Conservation (phyloP, 1,140 invertebrate genomes). For the Atta cephalotes region DNA sequence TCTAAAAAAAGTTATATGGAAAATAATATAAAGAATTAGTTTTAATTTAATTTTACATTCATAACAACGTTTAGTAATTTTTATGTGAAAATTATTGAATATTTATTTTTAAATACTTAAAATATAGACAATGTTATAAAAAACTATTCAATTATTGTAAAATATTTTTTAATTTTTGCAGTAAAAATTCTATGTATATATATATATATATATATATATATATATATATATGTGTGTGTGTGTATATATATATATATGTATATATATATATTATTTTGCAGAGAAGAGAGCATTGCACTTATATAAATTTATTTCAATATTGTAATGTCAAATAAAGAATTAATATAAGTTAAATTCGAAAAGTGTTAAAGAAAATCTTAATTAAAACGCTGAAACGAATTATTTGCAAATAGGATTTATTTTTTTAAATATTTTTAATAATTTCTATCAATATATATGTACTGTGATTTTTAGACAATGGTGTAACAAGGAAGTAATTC, state of each 20-base stretch:
- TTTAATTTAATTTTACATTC: not conserved
- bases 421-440: not conserved
- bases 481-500: not conserved
- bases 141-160: not conserved
- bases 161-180: not conserved
- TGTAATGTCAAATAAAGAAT: constrained; percentile 7
- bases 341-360: not conserved
- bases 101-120: not conserved
- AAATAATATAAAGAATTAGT: constrained; percentile 12
- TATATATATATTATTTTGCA: not conserved
- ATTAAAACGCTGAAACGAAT: not conserved
- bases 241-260: not conserved
- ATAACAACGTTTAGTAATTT: not conserved
- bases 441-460: not conserved
- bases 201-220: not conserved
- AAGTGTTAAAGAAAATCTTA: not conserved
- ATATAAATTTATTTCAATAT: constrained; percentile 11
- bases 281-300: not conserved
- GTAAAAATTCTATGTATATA: not conserved
- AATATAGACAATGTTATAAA: not conserved
- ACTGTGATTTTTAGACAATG: not conserved
- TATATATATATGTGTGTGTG: no score
- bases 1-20: not conserved
- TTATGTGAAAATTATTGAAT: not conserved
- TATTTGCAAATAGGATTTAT: not conserved